A percentile compares a stretch with the other conserved stretches of the same genome.
These are phyloP conservation scores for Pongo pygmaeus DNA, from an alignment of 2,113 vertebrate genomes.

Conservation along the genomic window DNA sequence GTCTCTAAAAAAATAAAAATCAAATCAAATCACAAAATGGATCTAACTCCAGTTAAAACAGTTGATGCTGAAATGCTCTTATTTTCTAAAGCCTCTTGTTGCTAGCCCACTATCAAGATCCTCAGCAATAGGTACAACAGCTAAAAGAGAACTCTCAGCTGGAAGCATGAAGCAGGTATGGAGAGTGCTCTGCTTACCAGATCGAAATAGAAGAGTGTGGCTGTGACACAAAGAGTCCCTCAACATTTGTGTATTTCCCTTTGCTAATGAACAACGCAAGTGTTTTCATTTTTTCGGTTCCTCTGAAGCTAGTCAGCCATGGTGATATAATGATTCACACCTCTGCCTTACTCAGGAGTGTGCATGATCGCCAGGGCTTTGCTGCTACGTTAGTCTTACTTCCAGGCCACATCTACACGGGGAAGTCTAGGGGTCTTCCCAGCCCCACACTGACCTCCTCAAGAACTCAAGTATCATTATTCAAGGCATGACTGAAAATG, in stretches of 20 bases:
- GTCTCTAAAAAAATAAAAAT: too few species aligned
- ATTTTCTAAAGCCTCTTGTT: neutral
- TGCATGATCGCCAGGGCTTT: fast-evolving
- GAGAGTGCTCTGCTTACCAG: neutral
- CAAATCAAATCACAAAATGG: too few species aligned
- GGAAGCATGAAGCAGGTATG: neutral
- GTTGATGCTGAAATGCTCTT: neutral
- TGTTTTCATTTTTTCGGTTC: slow-evolving; percentile 69
- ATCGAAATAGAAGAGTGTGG: neutral
- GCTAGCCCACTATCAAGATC: neutral
- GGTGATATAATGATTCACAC: slow-evolving; percentile 48
- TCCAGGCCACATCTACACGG: neutral
- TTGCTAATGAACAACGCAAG: slow-evolving; percentile 12
- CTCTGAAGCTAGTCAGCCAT: slow-evolving; percentile 40
- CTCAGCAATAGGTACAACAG: neutral
- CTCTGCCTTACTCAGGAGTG: neutral
- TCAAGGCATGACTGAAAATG: neutral
- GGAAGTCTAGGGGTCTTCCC: neutral
- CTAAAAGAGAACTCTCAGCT: neutral
- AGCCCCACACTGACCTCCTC: neutral
- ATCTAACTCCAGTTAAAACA: neutral
- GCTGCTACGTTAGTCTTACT: neutral
- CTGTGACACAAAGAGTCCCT: neutral
- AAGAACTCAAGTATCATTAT: neutral
- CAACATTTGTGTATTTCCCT: slow-evolving; percentile 43